Evolutionary conservation across 2,888 invertebrate species (phyloP).

Genomic region (Trisateles emortualis): DNA sequence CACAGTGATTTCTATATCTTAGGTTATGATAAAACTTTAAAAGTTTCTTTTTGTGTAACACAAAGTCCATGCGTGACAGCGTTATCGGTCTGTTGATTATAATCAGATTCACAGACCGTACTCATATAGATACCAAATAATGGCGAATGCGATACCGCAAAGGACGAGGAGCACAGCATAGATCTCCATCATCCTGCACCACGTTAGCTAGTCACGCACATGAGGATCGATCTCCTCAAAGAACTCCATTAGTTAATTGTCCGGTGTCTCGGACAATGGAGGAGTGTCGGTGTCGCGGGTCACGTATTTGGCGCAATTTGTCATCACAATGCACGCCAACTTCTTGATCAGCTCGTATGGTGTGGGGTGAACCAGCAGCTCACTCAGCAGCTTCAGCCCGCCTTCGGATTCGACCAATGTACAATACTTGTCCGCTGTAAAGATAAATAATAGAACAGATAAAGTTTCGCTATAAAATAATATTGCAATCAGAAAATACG

Average conservation of each 20-base stretch:
- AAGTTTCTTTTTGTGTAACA: conserved; percentile 26
- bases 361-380: conserved; percentile 87
- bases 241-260: conserved; percentile 72
- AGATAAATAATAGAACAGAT: too few relatives aligned
- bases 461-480: too few relatives aligned
- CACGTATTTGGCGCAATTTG: conserved; percentile 85
- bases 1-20: conserved; percentile 42
- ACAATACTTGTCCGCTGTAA: conserved; percentile 97
- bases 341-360: conserved; percentile 90
- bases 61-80: conserved; percentile 25
- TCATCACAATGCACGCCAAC: conserved; percentile 89
- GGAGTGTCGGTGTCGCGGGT: conserved; percentile 37
- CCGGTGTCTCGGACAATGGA: conserved; percentile 42
- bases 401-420: conserved; percentile 94
- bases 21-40: conserved; percentile 27
- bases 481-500: too few relatives aligned
- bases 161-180: conserved; percentile 15
- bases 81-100: conserved; percentile 2
- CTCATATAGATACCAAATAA: conserved; percentile 3
- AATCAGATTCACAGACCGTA: conserved; percentile 19
- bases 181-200: conserved; percentile 20
- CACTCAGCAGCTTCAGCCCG: conserved; percentile 91
- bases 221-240: conserved; percentile 69
- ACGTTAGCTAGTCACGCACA: conserved; percentile 54
- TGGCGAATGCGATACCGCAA: conserved; percentile 3